Percentiles rank a stretch among this genome's conserved stretches.
Evolutionary conservation across 2,888 invertebrate genomes (phyloP).

Genomic region (Merodon equestris): DNA sequence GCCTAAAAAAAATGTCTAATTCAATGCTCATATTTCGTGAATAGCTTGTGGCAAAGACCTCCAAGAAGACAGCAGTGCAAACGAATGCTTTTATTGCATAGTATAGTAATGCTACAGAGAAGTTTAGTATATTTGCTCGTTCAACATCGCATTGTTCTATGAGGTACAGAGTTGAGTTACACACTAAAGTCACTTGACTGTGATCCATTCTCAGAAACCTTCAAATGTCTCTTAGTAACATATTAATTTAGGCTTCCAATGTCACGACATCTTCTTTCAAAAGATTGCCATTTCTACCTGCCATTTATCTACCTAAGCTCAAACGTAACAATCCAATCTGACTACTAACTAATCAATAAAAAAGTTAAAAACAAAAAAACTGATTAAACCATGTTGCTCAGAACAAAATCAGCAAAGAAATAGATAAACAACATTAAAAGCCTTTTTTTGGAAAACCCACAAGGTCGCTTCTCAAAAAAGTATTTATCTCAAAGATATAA

Average conservation of each 20-base stretch:
- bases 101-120: too few species aligned
- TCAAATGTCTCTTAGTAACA: not conserved
- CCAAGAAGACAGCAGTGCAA: too few species aligned
- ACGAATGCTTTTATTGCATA: too few species aligned
- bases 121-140: too few species aligned
- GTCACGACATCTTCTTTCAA: conserved; percentile 17
- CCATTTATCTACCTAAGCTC: conserved; percentile 14
- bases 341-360: conserved; percentile 25
- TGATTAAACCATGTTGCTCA: conserved; percentile 38
- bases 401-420: not conserved
- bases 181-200: too few species aligned
- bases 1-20: too few species aligned
- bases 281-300: not conserved
- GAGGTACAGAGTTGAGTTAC: too few species aligned
- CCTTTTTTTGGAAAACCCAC: conserved; percentile 23
- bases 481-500: not conserved
- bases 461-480: conserved; percentile 16
- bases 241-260: conserved; percentile 38
- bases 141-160: too few species aligned
- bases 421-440: conserved; percentile 1
- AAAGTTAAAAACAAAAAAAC: conserved; percentile 27
- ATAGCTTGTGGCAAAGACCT: too few species aligned
- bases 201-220: too few species aligned
- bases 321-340: conserved; percentile 27
- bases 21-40: too few species aligned